Conservation (phyloP, 2,888 invertebrate genomes). For the Patella caerulea region DNA sequence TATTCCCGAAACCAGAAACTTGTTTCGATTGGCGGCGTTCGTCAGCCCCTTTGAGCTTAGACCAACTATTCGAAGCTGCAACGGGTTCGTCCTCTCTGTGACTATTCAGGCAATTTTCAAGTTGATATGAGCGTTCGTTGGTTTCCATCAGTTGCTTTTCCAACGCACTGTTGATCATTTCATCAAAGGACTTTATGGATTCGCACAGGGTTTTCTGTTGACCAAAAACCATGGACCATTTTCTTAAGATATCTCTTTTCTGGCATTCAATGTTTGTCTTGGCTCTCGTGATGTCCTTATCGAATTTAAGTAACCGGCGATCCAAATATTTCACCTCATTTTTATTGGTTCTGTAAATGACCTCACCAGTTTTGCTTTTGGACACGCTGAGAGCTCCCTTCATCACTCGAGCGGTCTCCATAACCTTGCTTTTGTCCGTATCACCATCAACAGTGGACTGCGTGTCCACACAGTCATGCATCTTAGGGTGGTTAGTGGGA, state of each 20-base stretch:
- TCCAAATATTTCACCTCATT: slow-evolving; percentile 47
- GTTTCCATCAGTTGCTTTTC: slow-evolving; percentile 9
- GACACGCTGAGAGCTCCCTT: slow-evolving; percentile 57
- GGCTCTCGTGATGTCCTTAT: slow-evolving; percentile 30
- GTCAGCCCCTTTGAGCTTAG: not conserved
- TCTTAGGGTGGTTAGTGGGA: slow-evolving; percentile 1
- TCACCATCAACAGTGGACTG: slow-evolving; percentile 44
- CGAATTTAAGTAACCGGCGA: slow-evolving; percentile 39
- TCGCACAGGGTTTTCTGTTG: slow-evolving; percentile 41
- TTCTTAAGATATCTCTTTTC: slow-evolving; percentile 33
- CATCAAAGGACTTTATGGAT: slow-evolving; percentile 36
- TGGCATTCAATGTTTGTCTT: slow-evolving; percentile 27
- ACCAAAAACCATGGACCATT: slow-evolving; percentile 42
- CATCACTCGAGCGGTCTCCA: slow-evolving; percentile 52
- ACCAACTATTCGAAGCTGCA: not conserved
- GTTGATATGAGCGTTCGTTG: not conserved
- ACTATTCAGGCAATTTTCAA: not conserved
- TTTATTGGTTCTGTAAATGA: slow-evolving; percentile 52
- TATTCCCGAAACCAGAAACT: not conserved
- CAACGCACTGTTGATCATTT: slow-evolving; percentile 38
- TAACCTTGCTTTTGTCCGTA: slow-evolving; percentile 44
- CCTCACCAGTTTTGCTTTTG: slow-evolving; percentile 53
- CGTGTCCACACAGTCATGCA: slow-evolving; percentile 49
- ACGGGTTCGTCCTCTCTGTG: not conserved
- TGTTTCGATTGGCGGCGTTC: not conserved